Base-by-base conservation (phyloP, 2,113 vertebrate genomes). In the Clarias magur region DNA sequence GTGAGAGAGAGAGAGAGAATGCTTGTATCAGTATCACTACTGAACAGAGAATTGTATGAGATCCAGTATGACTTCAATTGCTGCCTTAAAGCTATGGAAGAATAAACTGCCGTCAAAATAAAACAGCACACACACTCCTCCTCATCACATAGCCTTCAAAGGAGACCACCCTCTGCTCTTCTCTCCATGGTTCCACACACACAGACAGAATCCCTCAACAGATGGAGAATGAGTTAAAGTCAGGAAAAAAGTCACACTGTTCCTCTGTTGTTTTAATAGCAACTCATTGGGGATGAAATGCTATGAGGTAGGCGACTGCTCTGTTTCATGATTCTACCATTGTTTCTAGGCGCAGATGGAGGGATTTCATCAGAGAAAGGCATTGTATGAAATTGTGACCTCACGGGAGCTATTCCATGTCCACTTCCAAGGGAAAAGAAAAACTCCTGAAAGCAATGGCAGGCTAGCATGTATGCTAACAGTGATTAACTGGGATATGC, bases 191-290 rank as follows among this genome's bases (percentile, higher is more conserved):
- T 27, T 54, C 34, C 42, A 63, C 53, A 53, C 60, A 80, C 60
- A 62, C 68, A 78, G 57, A 27, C 67, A 27, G 21, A 73, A 38
- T 87, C 81, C 70, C 23, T n/a, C 21, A 88, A 65, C 85, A 87
- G 76, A 75, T 89, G 85, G 85, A 87, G 83, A 85, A 84, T 67
- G 78, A 84, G 42, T 89, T 82, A 63, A 27, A 21, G 79, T 38
- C 78, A 62, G 87, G 76, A 87, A 89, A 85, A 79, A 87, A 80
- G 60, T 12, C 54, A 63, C 62, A 67, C 30, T 67, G 59, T 89
- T 82, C 62, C 34, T 72, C 80, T 89, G 53, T 72, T 60, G 17
- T 65, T 89, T 84, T 85, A 82, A 89, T 81, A 76, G 80, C 38
- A 73, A 65, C 25, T 89, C 80, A 84, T 56, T 27, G 15, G 65